Evolutionary conservation across 2,797 vertebrate species (phyloP).

Genomic region (Acestrorhynchus altus): DNA sequence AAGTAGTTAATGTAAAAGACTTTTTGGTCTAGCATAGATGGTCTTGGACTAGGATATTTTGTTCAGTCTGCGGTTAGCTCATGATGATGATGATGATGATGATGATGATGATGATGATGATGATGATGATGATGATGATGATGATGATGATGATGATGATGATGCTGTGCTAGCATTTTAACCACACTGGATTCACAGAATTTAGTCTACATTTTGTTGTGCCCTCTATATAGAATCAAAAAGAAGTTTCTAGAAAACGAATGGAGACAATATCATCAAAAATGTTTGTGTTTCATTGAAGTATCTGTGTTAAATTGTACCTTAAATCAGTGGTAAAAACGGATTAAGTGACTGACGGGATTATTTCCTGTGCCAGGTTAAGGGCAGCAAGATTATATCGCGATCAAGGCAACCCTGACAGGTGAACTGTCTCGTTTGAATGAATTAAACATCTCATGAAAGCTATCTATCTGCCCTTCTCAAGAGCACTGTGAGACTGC

Average conservation of each 20-base stretch:
- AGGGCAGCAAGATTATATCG: constrained; percentile 49
- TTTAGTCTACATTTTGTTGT: neutral
- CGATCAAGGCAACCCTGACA: constrained; percentile 48
- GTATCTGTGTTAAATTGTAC: constrained; percentile 1
- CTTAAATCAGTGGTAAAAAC: constrained; percentile 33
- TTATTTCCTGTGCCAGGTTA: constrained; percentile 43
- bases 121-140: neutral
- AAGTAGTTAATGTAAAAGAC: neutral
- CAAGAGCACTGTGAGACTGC: neutral
- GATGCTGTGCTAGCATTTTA: neutral
- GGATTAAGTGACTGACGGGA: constrained; percentile 38
- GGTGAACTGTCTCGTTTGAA: constrained; percentile 53
- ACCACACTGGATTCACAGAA: neutral
- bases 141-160: neutral
- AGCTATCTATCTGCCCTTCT: constrained; percentile 43
- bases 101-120: too few relatives aligned
- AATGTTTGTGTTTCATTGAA: neutral
- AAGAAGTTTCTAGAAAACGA: neutral
- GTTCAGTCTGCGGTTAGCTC: too few relatives aligned
- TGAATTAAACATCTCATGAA: constrained; percentile 55
- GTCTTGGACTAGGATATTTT: neutral
- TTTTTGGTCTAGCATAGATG: neutral
- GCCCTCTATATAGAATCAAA: neutral
- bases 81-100: neutral
- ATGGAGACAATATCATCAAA: constrained; percentile 24